phyloP scores from a whole-genome alignment of 2,113 vertebrate species.

The Megaceryle torquata region DNA sequence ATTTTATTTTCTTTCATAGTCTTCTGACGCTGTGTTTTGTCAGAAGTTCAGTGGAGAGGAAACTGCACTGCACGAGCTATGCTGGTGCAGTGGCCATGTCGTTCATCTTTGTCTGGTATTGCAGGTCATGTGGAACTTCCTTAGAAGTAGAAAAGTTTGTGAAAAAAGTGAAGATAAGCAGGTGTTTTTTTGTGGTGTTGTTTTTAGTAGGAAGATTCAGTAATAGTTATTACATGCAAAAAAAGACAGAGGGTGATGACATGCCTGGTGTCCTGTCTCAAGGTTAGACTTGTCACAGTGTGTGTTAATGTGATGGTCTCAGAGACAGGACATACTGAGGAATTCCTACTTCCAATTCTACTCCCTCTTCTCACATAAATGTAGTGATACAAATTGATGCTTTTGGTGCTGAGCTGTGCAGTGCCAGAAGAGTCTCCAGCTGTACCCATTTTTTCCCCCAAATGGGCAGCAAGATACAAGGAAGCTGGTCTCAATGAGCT shows the following conservation, averaged over 20 bases:
- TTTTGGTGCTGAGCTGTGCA: background rate
- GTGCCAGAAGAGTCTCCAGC: background rate
- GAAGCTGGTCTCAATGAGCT: background rate
- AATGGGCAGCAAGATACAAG: background rate
- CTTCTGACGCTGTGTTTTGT: background rate
- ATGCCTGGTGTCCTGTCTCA: background rate
- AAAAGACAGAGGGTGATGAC: background rate
- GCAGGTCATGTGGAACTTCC: background rate
- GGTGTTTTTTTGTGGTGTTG: background rate
- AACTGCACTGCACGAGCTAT: background rate
- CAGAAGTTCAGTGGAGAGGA: background rate
- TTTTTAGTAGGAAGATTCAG: background rate
- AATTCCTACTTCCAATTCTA: background rate
- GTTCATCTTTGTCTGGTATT: background rate
- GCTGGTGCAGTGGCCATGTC: accelerated
- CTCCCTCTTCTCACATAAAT: background rate
- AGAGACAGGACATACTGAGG: background rate
- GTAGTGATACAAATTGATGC: background rate
- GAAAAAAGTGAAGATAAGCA: background rate
- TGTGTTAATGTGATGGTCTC: background rate
- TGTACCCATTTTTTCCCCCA: background rate
- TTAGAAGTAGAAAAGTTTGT: background rate
- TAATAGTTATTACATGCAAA: background rate
- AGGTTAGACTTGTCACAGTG: background rate
- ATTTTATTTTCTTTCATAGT: background rate